A percentile compares a stretch with the other conserved stretches of the same genome.
These are phyloP conservation scores for Anomalospiza imberbis DNA, from an alignment of 2,797 vertebrate species.

Conservation along the genomic window DNA sequence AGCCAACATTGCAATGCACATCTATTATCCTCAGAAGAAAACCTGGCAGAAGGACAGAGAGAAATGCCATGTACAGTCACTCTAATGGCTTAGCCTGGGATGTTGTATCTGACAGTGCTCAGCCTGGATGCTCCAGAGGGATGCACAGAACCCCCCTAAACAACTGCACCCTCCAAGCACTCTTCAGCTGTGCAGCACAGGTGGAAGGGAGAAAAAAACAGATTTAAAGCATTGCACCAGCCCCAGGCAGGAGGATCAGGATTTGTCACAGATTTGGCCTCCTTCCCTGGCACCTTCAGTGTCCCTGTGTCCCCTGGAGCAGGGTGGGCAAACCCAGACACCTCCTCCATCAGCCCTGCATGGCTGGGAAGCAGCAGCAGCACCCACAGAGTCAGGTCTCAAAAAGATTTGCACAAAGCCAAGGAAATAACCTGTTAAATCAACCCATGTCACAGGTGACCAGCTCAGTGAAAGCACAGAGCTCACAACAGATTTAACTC, in stretches of 20 bases:
- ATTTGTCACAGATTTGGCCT: background rate
- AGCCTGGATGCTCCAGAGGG: background rate
- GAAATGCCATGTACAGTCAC: conserved; percentile 9
- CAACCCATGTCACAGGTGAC: background rate
- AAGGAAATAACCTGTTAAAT: background rate
- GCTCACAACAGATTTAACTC: background rate
- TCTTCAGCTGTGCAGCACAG: background rate
- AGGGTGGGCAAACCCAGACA: background rate
- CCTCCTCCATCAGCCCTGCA: fast-evolving
- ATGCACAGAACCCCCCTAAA: background rate
- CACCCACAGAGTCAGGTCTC: background rate
- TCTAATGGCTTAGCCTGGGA: background rate
- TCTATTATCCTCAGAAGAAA: conserved; percentile 17
- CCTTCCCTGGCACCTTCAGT: background rate
- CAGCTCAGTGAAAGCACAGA: background rate
- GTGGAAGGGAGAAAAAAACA: background rate
- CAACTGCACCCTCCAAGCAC: background rate
- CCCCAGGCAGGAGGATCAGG: background rate
- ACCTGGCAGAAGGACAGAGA: conserved; percentile 31
- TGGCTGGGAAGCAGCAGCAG: background rate
- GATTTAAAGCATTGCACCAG: background rate
- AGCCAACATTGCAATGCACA: background rate
- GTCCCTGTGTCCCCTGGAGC: background rate
- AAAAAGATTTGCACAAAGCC: background rate
- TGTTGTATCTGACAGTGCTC: background rate